Evolutionary conservation across 2,888 invertebrate species (phyloP), one percentile per base, ranked within the genome.

Genomic region (Noctuana brunneofusca): DNA sequence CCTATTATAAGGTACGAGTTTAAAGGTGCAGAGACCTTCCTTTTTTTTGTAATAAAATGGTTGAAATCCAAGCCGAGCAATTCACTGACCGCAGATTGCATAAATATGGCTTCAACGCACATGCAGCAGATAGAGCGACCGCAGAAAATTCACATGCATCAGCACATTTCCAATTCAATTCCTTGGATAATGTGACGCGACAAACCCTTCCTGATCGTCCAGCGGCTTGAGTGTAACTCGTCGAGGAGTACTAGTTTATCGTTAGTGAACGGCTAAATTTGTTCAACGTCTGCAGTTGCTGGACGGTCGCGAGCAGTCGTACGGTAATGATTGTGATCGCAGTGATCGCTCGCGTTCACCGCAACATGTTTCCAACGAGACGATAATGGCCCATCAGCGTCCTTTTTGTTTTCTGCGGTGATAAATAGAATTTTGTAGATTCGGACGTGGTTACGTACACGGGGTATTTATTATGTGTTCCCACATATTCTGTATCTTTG

Each of bases 331-430:
- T 86, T 83, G 81, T 79, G 80, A 86, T 87, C 79, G 81, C 73
- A 82, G 73, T 81, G 82, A 87, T 86, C 81, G 83, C 79, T 80
- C 73, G 80, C 75, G 70, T 75, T 79, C 76, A 89, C 89, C 89
- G 72, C 89, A 89, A 87, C 87, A 85, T 83, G 83, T 79, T 83
- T 74, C 70, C 75, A 87, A 89, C 85, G 83, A 88, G 89, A 88
- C 80, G 87, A 86, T 89, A 89, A 89, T 88, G 85, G 80, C 75
- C 69, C 74, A 78, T 76, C 74, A 70, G 75, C 73, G 78, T 73
- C 76, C 74, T 72, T 82, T 86, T 83, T 83, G 80, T 83, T 83
- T 78, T 80, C 77, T 83, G 81, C 75, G 79, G 82, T 76, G 79
- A 76, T 76, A 72, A 78, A 78, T 72, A 79, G 71, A 71, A 76